Evolutionary conservation across 2,797 vertebrate genomes (phyloP).

Genomic region (Lophius americanus): DNA sequence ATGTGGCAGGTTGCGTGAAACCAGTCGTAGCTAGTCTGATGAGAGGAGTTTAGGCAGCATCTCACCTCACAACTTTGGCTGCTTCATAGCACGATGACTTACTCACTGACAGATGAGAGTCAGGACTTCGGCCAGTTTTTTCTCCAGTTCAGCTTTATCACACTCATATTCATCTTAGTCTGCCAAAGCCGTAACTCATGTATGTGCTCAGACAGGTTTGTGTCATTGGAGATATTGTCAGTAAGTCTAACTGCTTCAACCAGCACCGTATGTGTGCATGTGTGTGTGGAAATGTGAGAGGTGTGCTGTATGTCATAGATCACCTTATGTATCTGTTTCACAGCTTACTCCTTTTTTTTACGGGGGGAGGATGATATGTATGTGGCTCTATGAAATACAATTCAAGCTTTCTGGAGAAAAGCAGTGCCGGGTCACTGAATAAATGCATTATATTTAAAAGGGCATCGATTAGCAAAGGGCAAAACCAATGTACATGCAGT

Average conservation of each 20-base stretch:
- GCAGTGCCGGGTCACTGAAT: too few relatives aligned
- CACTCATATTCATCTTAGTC: conserved; percentile 26
- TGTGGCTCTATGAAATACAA: too few relatives aligned
- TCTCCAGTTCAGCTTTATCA: conserved; percentile 43
- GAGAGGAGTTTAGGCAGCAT: conserved; percentile 30
- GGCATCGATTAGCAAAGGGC: too few relatives aligned
- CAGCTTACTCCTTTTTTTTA: neutral
- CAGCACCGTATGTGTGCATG: neutral
- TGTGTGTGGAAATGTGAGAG: neutral
- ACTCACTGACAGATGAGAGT: conserved; percentile 26
- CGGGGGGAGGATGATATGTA: too few relatives aligned
- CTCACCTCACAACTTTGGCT: conserved; percentile 30
- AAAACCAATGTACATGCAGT: too few relatives aligned
- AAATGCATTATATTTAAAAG: too few relatives aligned
- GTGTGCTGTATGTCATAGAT: conserved; percentile 10
- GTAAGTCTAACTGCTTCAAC: conserved; percentile 29
- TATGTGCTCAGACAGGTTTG: conserved; percentile 60
- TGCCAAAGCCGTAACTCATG: conserved; percentile 51
- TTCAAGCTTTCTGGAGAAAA: too few relatives aligned
- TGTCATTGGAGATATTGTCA: conserved; percentile 36
- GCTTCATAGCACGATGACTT: conserved; percentile 31
- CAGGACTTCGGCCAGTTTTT: conserved; percentile 13
- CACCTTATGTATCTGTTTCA: conserved; percentile 23
- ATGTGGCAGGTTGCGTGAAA: conserved; percentile 19
- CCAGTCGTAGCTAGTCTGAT: conserved; percentile 35